Conservation (phyloP, 2,797 vertebrate species). For the Sylvia borin region DNA sequence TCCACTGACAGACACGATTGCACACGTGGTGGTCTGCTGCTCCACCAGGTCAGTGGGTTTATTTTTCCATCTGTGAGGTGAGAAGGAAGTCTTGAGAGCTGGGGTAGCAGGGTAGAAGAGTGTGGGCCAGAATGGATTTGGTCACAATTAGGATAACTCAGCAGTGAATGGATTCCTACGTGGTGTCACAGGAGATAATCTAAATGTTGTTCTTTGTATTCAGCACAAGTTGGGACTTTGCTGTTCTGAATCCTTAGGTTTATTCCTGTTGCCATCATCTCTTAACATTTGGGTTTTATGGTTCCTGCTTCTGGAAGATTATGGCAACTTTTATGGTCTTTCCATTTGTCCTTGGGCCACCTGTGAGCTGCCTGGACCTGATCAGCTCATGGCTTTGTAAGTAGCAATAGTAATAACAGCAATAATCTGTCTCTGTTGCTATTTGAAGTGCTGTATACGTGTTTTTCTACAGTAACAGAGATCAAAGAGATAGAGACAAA, state of each 20-base stretch:
- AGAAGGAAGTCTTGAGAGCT: background rate
- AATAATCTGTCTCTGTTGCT: background rate
- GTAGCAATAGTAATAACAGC: background rate
- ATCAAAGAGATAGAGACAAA: background rate
- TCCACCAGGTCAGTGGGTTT: background rate
- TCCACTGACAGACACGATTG: background rate
- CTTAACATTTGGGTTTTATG: background rate
- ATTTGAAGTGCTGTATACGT: background rate
- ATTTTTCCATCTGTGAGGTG: accelerated
- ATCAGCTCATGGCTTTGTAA: background rate
- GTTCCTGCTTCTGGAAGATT: background rate
- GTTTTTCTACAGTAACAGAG: background rate
- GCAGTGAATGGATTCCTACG: background rate
- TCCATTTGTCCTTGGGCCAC: background rate
- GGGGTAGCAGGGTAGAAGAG: background rate
- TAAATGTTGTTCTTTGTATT: background rate
- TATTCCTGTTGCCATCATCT: background rate
- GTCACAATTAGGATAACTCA: background rate
- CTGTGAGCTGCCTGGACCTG: background rate
- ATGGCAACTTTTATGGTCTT: background rate
- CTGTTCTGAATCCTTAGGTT: background rate
- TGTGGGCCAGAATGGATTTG: accelerated
- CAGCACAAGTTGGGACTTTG: background rate
- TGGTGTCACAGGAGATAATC: background rate
- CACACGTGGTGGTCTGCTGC: background rate